Evolutionary conservation across 2,888 invertebrate species (phyloP).

Genomic region (Carpatolechia fugitivella): DNA sequence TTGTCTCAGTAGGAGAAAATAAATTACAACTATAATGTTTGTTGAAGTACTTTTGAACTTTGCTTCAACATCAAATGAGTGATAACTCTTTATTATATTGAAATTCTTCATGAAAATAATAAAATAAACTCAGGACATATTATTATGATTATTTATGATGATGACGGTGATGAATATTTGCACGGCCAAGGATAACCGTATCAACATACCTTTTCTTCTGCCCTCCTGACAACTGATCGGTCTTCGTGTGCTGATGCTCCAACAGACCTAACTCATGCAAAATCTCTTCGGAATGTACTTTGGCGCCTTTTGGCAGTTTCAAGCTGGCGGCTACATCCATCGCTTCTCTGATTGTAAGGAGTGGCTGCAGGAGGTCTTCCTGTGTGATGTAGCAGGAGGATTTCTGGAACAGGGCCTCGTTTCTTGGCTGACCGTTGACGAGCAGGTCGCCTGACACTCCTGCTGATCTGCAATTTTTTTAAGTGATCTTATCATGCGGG

Average conservation of each 20-base stretch:
- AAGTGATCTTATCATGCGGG: too few species aligned
- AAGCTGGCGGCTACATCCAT: conserved; percentile 89
- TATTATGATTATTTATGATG: too few species aligned
- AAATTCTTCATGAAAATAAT: too few species aligned
- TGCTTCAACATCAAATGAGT: too few species aligned
- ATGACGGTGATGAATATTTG: too few species aligned
- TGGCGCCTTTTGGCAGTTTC: conserved; percentile 80
- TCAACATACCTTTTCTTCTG: conserved; percentile 86
- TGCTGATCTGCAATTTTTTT: conserved; percentile 66
- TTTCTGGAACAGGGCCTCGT: conserved; percentile 82
- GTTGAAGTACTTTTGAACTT: too few species aligned
- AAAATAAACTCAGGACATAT: too few species aligned
- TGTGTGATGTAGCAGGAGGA: conserved; percentile 91
- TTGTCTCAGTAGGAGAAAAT: conserved; percentile 1
- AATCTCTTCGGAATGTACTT: conserved; percentile 72
- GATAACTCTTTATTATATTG: too few species aligned
- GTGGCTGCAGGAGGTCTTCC: conserved; percentile 85
- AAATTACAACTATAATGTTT: too few species aligned
- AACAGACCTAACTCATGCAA: conserved; percentile 81
- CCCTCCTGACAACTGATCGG: conserved; percentile 85
- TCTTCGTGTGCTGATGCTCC: conserved; percentile 82
- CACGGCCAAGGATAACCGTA: too few species aligned
- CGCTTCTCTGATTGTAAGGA: conserved; percentile 85
- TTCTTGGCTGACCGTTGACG: conserved; percentile 82
- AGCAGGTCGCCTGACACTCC: conserved; percentile 84